Evolutionary conservation across 1,140 invertebrate species (phyloP).

Genomic region (Aplysia californica): DNA sequence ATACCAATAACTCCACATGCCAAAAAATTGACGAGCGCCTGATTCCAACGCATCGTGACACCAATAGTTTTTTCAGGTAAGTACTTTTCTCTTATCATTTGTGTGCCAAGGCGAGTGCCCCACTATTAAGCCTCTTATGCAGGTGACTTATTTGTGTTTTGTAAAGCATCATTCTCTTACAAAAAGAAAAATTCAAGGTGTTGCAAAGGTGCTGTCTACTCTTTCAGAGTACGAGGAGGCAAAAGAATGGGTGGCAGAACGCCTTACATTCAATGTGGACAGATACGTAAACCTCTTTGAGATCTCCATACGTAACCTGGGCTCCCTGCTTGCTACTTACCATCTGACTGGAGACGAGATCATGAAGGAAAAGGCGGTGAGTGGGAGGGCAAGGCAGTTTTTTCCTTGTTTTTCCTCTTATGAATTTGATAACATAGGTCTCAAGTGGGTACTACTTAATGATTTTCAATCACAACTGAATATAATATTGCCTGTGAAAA

Average conservation of each 20-base stretch:
- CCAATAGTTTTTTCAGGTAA: not conserved
- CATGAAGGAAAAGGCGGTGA: slow-evolving; percentile 81
- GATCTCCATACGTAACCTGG: slow-evolving; percentile 98
- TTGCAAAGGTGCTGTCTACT: slow-evolving; percentile 1
- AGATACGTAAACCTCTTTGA: slow-evolving; percentile 97
- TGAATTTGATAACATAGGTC: no score
- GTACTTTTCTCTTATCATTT: no score
- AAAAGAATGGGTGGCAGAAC: slow-evolving; percentile 90
- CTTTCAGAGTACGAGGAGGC: slow-evolving; percentile 88
- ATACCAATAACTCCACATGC: no score
- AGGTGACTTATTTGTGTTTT: no score
- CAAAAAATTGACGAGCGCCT: no score
- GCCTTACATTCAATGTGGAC: slow-evolving; percentile 78
- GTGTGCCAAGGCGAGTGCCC: no score
- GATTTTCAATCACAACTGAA: no score
- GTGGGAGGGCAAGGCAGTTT: slow-evolving; percentile 24
- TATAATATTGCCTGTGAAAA: no score
- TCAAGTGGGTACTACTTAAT: no score
- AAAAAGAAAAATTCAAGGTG: no score
- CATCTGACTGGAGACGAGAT: slow-evolving; percentile 89
- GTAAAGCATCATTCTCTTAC: no score
- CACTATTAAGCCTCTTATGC: no score
- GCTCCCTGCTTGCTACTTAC: slow-evolving; percentile 92
- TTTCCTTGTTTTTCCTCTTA: not conserved
- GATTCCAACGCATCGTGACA: not conserved